Percentiles rank a stretch among this genome's conserved stretches.
Conservation (phyloP, 2,888 invertebrate genomes). For the Andrena haemorrhoa region DNA sequence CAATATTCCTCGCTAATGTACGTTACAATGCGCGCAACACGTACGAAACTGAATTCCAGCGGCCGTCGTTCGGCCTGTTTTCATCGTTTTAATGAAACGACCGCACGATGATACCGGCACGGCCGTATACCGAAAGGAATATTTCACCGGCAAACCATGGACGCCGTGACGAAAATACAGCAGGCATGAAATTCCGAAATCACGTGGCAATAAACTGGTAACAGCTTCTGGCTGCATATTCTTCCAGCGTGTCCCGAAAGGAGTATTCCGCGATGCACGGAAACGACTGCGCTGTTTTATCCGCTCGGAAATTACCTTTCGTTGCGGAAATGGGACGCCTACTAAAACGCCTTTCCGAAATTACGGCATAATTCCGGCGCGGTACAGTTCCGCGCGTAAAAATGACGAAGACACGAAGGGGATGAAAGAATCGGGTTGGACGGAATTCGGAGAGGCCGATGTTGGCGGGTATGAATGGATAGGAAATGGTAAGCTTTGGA, state of each 20-base stretch:
- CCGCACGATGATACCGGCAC: neutral
- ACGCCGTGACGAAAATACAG: slow-evolving; percentile 40
- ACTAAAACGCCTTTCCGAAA: slow-evolving; percentile 54
- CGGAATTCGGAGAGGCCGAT: slow-evolving; percentile 25
- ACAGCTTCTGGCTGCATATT: slow-evolving; percentile 49
- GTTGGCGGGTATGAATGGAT: slow-evolving; percentile 21
- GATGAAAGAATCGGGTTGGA: slow-evolving; percentile 1
- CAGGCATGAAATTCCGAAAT: slow-evolving; percentile 56
- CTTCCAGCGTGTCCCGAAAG: slow-evolving; percentile 31
- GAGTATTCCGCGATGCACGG: slow-evolving; percentile 38
- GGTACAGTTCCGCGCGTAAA: slow-evolving; percentile 25
- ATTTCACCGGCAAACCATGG: slow-evolving; percentile 21
- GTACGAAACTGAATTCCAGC: slow-evolving; percentile 20
- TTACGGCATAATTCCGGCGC: slow-evolving; percentile 61
- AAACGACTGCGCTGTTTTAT: slow-evolving; percentile 48
- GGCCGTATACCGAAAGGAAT: neutral
- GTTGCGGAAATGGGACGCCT: slow-evolving; percentile 53
- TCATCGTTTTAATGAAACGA: slow-evolving; percentile 21
- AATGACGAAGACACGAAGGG: slow-evolving; percentile 32
- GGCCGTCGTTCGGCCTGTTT: neutral
- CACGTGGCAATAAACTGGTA: slow-evolving; percentile 62
- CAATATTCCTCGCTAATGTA: slow-evolving; percentile 12
- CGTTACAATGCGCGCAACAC: neutral
- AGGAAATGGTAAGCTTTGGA: neutral
- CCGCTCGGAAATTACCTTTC: slow-evolving; percentile 57